These are phyloP conservation scores for Apodemia mormo DNA, from an alignment of 2,888 invertebrate genomes.

Conservation along the genomic window DNA sequence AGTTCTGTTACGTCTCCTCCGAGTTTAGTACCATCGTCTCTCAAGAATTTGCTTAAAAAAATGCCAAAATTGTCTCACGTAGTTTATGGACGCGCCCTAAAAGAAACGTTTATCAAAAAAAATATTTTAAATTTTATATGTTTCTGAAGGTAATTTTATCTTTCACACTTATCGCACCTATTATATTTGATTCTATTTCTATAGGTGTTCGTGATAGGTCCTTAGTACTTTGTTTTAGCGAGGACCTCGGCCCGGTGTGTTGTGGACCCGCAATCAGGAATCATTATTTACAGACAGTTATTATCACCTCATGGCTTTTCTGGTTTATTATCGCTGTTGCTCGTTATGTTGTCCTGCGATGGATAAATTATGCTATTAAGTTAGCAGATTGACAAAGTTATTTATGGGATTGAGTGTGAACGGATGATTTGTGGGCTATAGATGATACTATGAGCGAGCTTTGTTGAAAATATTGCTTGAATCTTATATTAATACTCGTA, in stretches of 20 bases:
- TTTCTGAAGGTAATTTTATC: not conserved
- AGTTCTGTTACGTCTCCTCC: too few species aligned
- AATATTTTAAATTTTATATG: too few species aligned
- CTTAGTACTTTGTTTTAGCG: conserved; percentile 45
- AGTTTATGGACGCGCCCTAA: too few species aligned
- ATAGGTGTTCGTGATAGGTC: not conserved
- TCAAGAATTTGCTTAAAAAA: too few species aligned
- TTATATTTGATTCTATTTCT: not conserved
- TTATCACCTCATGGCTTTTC: conserved; percentile 81
- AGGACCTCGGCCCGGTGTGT: conserved; percentile 55
- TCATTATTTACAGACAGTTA: conserved; percentile 80
- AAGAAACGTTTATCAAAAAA: too few species aligned
- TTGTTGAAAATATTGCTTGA: not conserved
- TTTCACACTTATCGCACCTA: not conserved
- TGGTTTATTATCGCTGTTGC: conserved; percentile 79
- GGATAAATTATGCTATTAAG: conserved; percentile 81
- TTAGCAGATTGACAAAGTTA: conserved; percentile 81
- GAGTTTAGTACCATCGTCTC: too few species aligned
- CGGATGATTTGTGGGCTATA: conserved; percentile 61
- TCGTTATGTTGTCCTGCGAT: conserved; percentile 79
- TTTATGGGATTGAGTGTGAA: conserved; percentile 77
- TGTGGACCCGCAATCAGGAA: conserved; percentile 75
- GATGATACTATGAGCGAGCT: conserved; percentile 15
- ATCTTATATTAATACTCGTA: not conserved
- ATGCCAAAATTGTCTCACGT: too few species aligned